Evolutionary conservation across 1,140 invertebrate species (phyloP), one percentile per base, ranked within the genome.

Genomic region (Potamilus streckersoni): DNA sequence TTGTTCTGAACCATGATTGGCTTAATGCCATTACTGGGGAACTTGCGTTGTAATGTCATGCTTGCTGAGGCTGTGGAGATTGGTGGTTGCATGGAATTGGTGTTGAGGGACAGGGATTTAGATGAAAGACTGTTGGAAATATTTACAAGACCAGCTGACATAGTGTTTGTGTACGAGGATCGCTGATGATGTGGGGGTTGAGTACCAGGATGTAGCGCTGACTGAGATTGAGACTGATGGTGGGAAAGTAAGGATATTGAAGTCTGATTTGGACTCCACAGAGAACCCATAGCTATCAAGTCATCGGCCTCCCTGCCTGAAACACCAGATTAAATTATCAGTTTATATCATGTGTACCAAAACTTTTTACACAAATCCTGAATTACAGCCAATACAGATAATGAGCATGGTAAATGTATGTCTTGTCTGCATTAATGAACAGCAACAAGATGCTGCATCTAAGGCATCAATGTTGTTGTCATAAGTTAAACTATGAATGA

Each of bases 251-350:
- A 12, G 16, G 59, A 71, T 77, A 68, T 72, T 70, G 66, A 69
- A 19, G 20, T 17, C 27, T 38, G 56, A 60, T 77, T 79, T 49
- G 80, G 82, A 65, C 69, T 84, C 78, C 80, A 85, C 23, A 85
- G 17, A 1, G 84, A 83, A 55, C 84, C 84, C 84, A 83, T 85
- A 20, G 84, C 84, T 66, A 85, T 78, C 8, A 84, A 69, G 62
- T 82, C 83, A 74, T 82, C 81, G 15, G 75, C 74, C 19, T 80
- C 81, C 49, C 78, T 61, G 58, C 77, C 81, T 77, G 66, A n/a
- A 72, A 62, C 13, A 60, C n/a, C 17, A 4, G 11, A 38, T 62
- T 2, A 23, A 27, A 72, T 17, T 38, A 63, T 31, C 14, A 15
- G 31, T 20, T 68, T 20, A 49, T 49, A 49, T 49, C 38, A 49